These are phyloP conservation scores for Chesias legatella DNA, from an alignment of 2,888 invertebrate species.

Conservation along the genomic window DNA sequence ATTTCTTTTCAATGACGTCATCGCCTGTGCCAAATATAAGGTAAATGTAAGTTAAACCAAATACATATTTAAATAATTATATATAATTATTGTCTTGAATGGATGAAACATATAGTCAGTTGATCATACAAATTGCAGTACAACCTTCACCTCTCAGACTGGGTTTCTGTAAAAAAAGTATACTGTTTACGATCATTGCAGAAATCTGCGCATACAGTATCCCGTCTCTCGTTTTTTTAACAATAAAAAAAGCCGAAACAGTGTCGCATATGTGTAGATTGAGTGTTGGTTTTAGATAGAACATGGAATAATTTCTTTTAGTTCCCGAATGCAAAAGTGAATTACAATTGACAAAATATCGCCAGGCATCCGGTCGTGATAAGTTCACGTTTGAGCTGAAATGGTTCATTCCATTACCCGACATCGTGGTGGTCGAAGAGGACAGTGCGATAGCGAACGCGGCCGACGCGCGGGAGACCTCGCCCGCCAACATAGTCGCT, in stretches of 20 bases:
- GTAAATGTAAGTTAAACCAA: constrained; percentile 43
- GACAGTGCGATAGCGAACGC: constrained; percentile 71
- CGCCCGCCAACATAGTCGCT: constrained; percentile 90
- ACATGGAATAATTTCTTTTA: too few relatives aligned
- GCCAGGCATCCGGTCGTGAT: constrained; percentile 88
- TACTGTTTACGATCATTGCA: too few relatives aligned
- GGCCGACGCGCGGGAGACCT: constrained; percentile 78
- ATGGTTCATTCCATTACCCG: constrained; percentile 94
- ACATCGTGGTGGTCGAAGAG: constrained; percentile 87
- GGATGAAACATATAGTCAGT: neutral
- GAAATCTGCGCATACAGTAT: too few relatives aligned
- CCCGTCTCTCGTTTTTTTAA: too few relatives aligned
- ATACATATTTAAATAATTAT: constrained; percentile 2
- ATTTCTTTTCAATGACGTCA: constrained; percentile 96
- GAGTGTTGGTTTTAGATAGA: too few relatives aligned
- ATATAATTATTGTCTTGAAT: too few relatives aligned
- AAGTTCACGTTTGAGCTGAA: constrained; percentile 95
- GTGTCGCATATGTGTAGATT: too few relatives aligned
- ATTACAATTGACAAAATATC: neutral
- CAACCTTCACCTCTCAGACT: too few relatives aligned
- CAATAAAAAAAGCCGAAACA: too few relatives aligned
- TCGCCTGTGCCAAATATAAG: constrained; percentile 97
- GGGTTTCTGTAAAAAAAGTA: too few relatives aligned
- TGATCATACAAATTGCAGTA: too few relatives aligned
- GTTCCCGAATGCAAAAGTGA: too few relatives aligned